Percentiles rank a stretch among this genome's conserved stretches.
phyloP scores from a whole-genome alignment of 1,140 invertebrate species.

The Zaprionus camerounensis region DNA sequence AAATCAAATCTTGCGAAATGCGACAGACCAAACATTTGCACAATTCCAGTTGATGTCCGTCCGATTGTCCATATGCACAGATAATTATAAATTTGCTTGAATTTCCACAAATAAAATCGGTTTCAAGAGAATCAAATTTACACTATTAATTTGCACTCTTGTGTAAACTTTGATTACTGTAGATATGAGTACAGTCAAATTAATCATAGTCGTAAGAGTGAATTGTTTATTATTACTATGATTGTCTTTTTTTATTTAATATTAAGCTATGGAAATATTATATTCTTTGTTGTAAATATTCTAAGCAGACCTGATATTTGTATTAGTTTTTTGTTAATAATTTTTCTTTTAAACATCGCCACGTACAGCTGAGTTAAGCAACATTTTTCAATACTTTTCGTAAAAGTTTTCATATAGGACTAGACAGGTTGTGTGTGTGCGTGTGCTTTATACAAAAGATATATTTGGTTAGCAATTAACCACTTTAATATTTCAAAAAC shows the following conservation, averaged over 20 bases:
- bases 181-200: neutral
- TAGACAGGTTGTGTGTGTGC: neutral
- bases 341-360: neutral
- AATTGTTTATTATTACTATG: no score
- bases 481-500: neutral
- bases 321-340: no score
- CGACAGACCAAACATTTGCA: constrained; percentile 26
- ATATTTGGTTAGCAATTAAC: neutral
- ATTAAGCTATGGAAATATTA: no score
- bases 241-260: no score
- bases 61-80: neutral
- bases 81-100: neutral
- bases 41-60: constrained; percentile 5
- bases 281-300: neutral
- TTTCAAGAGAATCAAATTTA: neutral
- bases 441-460: neutral
- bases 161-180: neutral
- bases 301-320: no score
- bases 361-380: no score
- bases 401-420: neutral
- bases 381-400: neutral
- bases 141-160: neutral
- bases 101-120: neutral
- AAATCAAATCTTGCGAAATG: constrained; percentile 36
- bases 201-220: neutral